Percentiles rank a stretch among this genome's conserved stretches.
phyloP scores from a whole-genome alignment of 2,113 vertebrate species.

The Misgurnus anguillicaudatus region DNA sequence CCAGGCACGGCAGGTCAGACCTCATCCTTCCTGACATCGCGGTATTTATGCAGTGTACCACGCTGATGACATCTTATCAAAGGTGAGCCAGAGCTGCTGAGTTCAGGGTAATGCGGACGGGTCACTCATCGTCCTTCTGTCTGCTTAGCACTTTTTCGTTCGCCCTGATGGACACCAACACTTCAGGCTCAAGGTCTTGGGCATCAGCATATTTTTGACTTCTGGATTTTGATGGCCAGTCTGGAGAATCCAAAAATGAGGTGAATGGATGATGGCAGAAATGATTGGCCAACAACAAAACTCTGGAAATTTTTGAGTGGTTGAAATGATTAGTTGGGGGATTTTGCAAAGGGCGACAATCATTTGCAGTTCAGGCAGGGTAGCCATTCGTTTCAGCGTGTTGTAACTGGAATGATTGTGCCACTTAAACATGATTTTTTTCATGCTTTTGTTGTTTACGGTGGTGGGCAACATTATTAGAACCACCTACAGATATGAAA shows the following conservation, averaged over 20 bases:
- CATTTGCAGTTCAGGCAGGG: too few species aligned
- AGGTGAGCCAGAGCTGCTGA: slow-evolving; percentile 36
- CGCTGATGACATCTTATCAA: slow-evolving; percentile 41
- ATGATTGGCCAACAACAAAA: background rate
- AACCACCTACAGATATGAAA: too few species aligned
- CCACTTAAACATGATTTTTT: too few species aligned
- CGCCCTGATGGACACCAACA: slow-evolving; percentile 10
- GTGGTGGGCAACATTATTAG: too few species aligned
- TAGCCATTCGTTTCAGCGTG: too few species aligned
- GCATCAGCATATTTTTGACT: slow-evolving; percentile 34
- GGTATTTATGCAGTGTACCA: slow-evolving; percentile 23
- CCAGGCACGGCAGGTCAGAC: slow-evolving; percentile 34
- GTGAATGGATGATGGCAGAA: background rate
- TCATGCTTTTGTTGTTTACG: too few species aligned
- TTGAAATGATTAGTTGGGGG: too few species aligned
- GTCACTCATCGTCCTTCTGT: slow-evolving; percentile 35
- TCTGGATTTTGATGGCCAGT: background rate
- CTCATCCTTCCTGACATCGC: slow-evolving; percentile 31
- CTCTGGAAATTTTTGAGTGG: too few species aligned
- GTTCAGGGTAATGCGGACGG: slow-evolving; percentile 21
- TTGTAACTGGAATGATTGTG: too few species aligned
- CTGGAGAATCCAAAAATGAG: slow-evolving; percentile 9
- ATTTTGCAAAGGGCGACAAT: too few species aligned
- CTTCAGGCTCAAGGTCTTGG: slow-evolving; percentile 6
- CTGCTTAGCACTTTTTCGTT: slow-evolving; percentile 30